These are phyloP conservation scores for Pachypeltis micranthus DNA, from an alignment of 1,140 invertebrate species.

Conservation along the genomic window DNA sequence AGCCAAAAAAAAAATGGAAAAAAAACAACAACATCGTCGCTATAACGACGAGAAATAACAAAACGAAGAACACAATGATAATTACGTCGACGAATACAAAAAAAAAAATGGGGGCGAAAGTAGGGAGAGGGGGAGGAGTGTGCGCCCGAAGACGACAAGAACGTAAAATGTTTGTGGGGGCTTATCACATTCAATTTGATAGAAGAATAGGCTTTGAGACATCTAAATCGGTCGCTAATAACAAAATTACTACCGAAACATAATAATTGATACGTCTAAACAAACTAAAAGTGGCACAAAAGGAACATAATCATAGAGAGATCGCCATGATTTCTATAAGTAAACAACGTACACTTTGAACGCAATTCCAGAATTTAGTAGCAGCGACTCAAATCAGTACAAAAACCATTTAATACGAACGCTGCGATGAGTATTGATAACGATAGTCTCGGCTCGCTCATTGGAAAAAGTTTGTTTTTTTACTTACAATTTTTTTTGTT, in stretches of 20 bases:
- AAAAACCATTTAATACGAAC: conserved; percentile 8
- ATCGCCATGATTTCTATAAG: conserved; percentile 12
- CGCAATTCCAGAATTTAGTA: too few species aligned
- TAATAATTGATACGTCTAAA: conserved; percentile 9
- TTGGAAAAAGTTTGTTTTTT: neutral
- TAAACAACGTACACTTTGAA: neutral
- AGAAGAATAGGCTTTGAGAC: neutral
- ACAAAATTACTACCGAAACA: conserved; percentile 2
- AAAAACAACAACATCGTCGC: too few species aligned
- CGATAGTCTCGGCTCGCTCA: neutral
- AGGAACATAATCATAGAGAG: conserved; percentile 21
- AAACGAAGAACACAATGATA: too few species aligned
- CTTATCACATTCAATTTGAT: conserved; percentile 7
- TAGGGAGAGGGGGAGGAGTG: too few species aligned
- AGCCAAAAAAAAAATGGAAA: too few species aligned
- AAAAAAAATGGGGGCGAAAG: too few species aligned
- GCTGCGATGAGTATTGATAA: neutral
- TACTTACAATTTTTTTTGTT: too few species aligned
- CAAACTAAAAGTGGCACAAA: conserved; percentile 20
- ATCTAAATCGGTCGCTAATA: neutral
- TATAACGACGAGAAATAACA: too few species aligned
- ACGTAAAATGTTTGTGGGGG: too few species aligned
- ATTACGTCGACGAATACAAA: too few species aligned
- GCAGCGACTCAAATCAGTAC: too few species aligned
- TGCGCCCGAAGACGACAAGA: too few species aligned